These are phyloP conservation scores for Tauraco hartlaubi DNA, from an alignment of 2,797 vertebrate genomes.

Conservation along the genomic window DNA sequence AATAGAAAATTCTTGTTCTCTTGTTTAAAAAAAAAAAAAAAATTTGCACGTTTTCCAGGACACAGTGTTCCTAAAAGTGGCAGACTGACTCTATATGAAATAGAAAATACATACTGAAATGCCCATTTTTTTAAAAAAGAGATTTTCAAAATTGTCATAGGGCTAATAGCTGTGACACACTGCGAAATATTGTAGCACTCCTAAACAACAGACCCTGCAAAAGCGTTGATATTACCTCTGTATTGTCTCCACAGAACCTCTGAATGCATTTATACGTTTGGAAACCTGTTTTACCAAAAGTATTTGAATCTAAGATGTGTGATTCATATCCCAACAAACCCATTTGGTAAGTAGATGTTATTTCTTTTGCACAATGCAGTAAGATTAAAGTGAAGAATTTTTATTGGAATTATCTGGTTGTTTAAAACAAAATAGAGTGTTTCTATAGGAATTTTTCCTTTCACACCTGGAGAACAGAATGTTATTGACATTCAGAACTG, in stretches of 20 bases:
- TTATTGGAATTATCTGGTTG: background rate
- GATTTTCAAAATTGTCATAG: background rate
- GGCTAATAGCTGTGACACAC: background rate
- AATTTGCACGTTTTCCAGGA: background rate
- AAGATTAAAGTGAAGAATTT: background rate
- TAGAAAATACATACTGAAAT: background rate
- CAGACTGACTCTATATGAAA: background rate
- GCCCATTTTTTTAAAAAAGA: background rate
- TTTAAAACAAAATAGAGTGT: background rate
- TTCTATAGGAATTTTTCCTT: background rate
- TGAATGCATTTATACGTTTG: background rate
- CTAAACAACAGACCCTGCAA: background rate
- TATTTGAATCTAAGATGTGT: background rate
- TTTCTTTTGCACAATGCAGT: background rate
- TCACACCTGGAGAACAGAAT: background rate
- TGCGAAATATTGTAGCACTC: background rate
- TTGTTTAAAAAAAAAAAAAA: background rate
- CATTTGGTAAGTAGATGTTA: constrained; percentile 1
- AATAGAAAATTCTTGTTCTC: constrained; percentile 47
- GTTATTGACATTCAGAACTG: background rate
- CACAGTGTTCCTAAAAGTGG: background rate
- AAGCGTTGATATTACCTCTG: background rate
- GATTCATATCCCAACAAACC: background rate
- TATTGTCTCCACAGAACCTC: background rate
- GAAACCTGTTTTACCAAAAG: background rate